phyloP scores from a whole-genome alignment of 1,140 invertebrate genomes.

The Zophobas morio region DNA sequence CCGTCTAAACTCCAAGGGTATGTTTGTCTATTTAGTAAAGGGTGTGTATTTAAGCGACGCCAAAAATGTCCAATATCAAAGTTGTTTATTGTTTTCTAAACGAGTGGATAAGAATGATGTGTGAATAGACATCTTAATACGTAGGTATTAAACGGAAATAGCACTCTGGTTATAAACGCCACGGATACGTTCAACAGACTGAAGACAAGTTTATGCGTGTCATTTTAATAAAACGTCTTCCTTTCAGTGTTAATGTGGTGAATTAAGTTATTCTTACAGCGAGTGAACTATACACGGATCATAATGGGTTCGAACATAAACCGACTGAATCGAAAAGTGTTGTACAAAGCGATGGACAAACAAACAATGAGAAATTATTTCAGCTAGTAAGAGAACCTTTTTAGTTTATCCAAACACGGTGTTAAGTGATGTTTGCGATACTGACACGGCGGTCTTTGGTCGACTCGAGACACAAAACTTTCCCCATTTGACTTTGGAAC shows the following conservation, averaged over 20 bases:
- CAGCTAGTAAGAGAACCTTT: background rate
- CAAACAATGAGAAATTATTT: constrained; percentile 1
- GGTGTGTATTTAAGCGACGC: background rate
- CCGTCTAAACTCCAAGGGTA: constrained; percentile 28
- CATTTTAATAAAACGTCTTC: constrained; percentile 17
- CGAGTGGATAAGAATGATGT: too few species aligned
- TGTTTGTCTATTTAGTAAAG: constrained; percentile 2
- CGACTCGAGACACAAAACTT: too few species aligned
- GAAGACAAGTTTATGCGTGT: constrained; percentile 14
- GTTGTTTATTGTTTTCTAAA: too few species aligned
- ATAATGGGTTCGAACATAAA: background rate
- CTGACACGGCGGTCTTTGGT: too few species aligned
- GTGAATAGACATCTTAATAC: too few species aligned
- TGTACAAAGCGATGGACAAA: background rate
- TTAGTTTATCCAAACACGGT: too few species aligned
- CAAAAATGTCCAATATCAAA: too few species aligned
- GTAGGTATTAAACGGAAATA: background rate
- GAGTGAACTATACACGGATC: background rate
- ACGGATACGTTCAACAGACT: constrained; percentile 1
- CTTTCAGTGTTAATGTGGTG: constrained; percentile 10
- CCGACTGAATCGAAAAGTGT: background rate
- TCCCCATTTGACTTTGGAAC: too few species aligned
- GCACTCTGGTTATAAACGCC: background rate
- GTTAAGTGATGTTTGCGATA: too few species aligned
- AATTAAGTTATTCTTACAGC: constrained; percentile 10